Percentiles rank a stretch among this genome's conserved stretches.
Conservation (phyloP, 2,888 invertebrate species). For the Ormyrus pomaceus region DNA sequence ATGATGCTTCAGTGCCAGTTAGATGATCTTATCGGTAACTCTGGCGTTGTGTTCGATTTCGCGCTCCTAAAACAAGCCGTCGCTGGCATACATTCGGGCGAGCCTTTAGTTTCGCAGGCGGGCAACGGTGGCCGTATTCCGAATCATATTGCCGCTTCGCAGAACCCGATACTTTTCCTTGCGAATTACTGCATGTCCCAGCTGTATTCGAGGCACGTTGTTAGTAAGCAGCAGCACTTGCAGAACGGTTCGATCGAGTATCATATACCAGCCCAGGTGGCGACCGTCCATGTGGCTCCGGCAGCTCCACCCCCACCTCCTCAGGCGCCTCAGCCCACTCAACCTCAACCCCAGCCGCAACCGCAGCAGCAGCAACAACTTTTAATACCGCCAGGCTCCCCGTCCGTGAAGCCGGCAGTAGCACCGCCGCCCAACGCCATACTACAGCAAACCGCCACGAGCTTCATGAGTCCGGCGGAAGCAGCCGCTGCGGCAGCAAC, state of each 20-base stretch:
- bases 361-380: conserved; percentile 66
- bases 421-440: conserved; percentile 68
- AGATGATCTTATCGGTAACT: conserved; percentile 83
- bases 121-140: conserved; percentile 68
- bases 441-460: conserved; percentile 69
- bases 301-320: conserved; percentile 32
- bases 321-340: conserved; percentile 45
- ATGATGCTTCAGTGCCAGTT: conserved; percentile 85
- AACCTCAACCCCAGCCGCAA: conserved; percentile 67
- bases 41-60: conserved; percentile 82
- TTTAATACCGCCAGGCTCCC: conserved; percentile 72
- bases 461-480: conserved; percentile 67
- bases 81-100: conserved; percentile 80
- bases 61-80: conserved; percentile 82
- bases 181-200: conserved; percentile 88
- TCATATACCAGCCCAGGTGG: conserved; percentile 60
- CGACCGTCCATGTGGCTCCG: conserved; percentile 57
- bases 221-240: conserved; percentile 79
- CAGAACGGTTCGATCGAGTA: conserved; percentile 77
- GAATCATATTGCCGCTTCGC: conserved; percentile 75
- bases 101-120: conserved; percentile 72
- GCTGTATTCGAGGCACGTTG: conserved; percentile 81
- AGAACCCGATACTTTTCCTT: conserved; percentile 84
- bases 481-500: conserved; percentile 29
- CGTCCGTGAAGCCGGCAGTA: conserved; percentile 68